phyloP scores from a whole-genome alignment of 1,140 invertebrate genomes.

The Coelopa frigida region DNA sequence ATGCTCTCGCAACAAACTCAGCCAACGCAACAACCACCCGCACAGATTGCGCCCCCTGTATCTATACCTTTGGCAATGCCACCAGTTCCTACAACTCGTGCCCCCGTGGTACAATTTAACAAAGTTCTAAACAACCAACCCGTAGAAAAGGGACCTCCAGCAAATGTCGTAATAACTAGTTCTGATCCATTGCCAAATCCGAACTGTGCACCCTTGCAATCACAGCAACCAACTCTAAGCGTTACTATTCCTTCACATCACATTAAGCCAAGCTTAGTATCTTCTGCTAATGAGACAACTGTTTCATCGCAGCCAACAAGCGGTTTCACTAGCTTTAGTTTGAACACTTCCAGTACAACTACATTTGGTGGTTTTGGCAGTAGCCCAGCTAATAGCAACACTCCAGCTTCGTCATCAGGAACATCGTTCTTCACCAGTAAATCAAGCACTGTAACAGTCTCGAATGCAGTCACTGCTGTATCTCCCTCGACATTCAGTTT shows the following conservation, averaged over 20 bases:
- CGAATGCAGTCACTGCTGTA: conserved; percentile 29
- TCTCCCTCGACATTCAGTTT: conserved; percentile 31
- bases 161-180: conserved; percentile 71
- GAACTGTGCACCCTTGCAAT: conserved; percentile 30
- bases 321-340: conserved; percentile 9
- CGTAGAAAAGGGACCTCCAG: conserved; percentile 52
- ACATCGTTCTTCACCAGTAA: conserved; percentile 5
- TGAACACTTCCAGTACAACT: conserved; percentile 4
- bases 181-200: conserved; percentile 66
- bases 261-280: conserved; percentile 47
- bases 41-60: conserved; percentile 1
- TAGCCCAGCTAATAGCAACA: background rate
- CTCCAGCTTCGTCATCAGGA: background rate
- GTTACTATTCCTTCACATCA: conserved; percentile 72
- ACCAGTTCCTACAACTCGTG: background rate
- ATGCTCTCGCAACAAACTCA: background rate
- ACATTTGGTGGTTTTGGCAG: conserved; percentile 1
- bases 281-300: conserved; percentile 8
- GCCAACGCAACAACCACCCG: conserved; percentile 9
- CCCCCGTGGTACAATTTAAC: conserved; percentile 22
- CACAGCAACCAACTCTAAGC: conserved; percentile 54
- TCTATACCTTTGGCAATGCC: background rate
- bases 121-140: conserved; percentile 36
- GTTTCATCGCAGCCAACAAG: background rate
- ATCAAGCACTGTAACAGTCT: conserved; percentile 6